phyloP scores from a whole-genome alignment of 2,113 vertebrate genomes.

The Takifugu bimaculatus region DNA sequence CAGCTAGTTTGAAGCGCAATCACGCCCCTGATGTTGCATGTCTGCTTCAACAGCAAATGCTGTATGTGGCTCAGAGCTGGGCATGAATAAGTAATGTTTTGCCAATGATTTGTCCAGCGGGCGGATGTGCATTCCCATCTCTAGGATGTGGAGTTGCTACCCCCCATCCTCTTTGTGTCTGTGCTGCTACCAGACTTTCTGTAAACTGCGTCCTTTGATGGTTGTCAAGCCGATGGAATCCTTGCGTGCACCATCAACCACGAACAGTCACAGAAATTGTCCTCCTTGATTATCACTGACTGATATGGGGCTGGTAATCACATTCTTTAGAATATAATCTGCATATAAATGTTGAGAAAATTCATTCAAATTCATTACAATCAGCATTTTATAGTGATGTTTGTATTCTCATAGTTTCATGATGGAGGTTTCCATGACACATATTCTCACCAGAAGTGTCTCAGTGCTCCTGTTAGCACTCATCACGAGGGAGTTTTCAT shows the following conservation, averaged over 20 bases:
- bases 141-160: conserved; percentile 33
- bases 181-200: conserved; percentile 19
- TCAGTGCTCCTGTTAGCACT: too few species aligned
- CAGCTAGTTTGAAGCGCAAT: conserved; percentile 28
- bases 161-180: conserved; percentile 2
- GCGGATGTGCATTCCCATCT: conserved; percentile 31
- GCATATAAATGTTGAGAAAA: too few species aligned
- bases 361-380: too few species aligned
- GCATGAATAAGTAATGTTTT: conserved; percentile 53
- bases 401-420: conserved; percentile 2
- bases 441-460: too few species aligned
- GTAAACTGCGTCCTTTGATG: conserved; percentile 58
- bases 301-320: too few species aligned
- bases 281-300: too few species aligned
- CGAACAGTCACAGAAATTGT: too few species aligned
- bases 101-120: conserved; percentile 22
- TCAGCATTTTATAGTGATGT: background rate
- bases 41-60: conserved; percentile 35
- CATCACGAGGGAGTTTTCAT: too few species aligned
- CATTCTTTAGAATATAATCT: too few species aligned
- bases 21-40: conserved; percentile 5
- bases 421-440: background rate
- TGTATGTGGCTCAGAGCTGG: conserved; percentile 27
- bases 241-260: conserved; percentile 56
- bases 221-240: conserved; percentile 70